Percentiles rank a stretch among this genome's conserved stretches.
Conservation (phyloP, 2,113 vertebrate species). For the Scopus umbretta region DNA sequence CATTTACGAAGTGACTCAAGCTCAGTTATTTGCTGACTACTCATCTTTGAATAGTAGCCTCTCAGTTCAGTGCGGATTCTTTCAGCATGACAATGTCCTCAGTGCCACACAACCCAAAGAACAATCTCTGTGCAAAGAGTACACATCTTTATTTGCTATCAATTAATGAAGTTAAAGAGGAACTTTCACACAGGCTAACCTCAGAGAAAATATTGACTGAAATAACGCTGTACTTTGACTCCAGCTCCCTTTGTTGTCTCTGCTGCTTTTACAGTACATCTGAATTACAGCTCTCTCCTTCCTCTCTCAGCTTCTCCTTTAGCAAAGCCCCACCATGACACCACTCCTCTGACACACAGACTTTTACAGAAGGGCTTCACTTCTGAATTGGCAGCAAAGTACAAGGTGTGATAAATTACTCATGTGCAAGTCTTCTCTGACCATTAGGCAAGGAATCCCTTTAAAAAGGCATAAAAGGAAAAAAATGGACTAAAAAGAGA, state of each 20-base stretch:
- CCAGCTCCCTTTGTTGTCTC: not conserved
- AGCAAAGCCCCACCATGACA: not conserved
- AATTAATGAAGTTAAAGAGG: not conserved
- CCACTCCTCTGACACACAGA: not conserved
- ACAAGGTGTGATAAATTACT: not conserved
- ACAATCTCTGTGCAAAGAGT: not conserved
- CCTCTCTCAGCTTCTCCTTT: not conserved
- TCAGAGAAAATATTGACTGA: constrained; percentile 17
- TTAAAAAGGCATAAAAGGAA: not conserved
- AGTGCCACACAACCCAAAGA: not conserved
- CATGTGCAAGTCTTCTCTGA: not conserved
- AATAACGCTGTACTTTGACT: not conserved
- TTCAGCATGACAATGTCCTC: constrained; percentile 13
- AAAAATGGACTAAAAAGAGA: not conserved
- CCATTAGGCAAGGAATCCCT: not conserved
- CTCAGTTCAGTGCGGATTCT: not conserved
- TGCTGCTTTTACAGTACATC: not conserved
- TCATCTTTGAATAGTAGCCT: constrained; percentile 5
- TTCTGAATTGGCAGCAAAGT: not conserved
- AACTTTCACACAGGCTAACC: not conserved
- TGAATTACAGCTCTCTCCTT: not conserved
- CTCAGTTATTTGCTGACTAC: constrained; percentile 36
- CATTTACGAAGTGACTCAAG: not conserved
- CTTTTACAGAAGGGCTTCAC: not conserved
- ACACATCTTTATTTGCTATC: constrained; percentile 8